Evolutionary conservation across 2,888 invertebrate species (phyloP), one percentile per base, ranked within the genome.

Genomic region (Ariolimax columbianus): DNA sequence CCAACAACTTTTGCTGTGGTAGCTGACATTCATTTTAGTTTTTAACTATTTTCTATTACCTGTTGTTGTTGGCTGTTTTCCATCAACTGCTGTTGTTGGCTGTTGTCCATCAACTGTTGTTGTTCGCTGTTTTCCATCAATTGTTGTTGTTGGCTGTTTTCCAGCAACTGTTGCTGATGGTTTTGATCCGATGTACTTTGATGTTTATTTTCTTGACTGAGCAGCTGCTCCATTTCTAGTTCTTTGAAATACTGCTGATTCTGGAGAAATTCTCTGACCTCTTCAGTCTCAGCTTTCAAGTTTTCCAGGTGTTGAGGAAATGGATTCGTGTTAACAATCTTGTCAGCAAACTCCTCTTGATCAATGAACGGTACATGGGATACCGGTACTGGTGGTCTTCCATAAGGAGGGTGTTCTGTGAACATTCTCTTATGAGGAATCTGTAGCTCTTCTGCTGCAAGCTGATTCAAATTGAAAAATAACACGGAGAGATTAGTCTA

Each of bases 371-470:
- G 83, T 1, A 59, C 85, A 14, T 78, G 40, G 17, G 80, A 81
- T 33, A 87, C 51, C 38, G 73, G 55, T 19, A 77, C 86, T 55
- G 88, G 84, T 17, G 86, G 85, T 30, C 81, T 82, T 33, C 87
- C 86, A 68, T 82, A 92, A 17, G 92, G 92, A 23, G 92, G 92
- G 68, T 88, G 87, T 75, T 89, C 88, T 51, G 88, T 88, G 83
- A 90, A 92, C 85, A 89, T 89, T 55, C 90, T 87, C 81, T 90
- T 91, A 82, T 89, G 91, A 87, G 91, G 92, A 51, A 90, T 89
- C 43, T 90, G 89, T 82, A 92, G 83, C 84, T 92, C 92, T 36
- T 88, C 85, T n/a, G 91, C 90, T 19, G 90, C 89, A 4, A 88
- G 88, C 17, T 66, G 83, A 11, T 88, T 86, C 68, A 90, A 88